Conservation (phyloP, 1,140 invertebrate species). For the Heliconius hewitsoni region DNA sequence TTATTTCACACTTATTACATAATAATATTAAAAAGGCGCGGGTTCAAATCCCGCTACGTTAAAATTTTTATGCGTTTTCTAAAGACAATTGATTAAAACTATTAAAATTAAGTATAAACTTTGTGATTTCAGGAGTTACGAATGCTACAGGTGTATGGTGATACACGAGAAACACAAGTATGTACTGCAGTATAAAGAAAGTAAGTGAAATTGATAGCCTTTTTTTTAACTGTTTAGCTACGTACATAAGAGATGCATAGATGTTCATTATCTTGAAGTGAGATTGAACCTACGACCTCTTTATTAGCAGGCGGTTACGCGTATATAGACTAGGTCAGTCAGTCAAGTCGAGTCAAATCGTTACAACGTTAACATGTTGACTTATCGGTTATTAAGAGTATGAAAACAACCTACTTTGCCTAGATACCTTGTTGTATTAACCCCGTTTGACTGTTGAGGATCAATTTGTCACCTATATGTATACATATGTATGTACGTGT, state of each 20-base stretch:
- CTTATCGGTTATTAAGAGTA: neutral
- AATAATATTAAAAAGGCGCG: neutral
- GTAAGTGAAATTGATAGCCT: constrained; percentile 86
- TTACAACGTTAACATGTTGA: neutral
- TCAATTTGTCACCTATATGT: neutral
- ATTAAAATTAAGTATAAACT: neutral
- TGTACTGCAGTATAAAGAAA: constrained; percentile 97
- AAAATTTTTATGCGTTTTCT: too few species aligned
- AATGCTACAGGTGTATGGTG: constrained; percentile 93
- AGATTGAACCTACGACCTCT: neutral
- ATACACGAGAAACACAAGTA: constrained; percentile 96
- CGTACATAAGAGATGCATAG: neutral
- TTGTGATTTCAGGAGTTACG: constrained; percentile 65
- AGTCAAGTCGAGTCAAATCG: constrained; percentile 7
- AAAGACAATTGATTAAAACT: too few species aligned
- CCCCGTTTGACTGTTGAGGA: neutral
- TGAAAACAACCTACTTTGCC: constrained; percentile 2
- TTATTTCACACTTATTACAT: neutral
- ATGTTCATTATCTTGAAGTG: neutral
- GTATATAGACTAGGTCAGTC: neutral
- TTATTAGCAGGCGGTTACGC: neutral
- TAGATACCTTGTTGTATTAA: neutral
- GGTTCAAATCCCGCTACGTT: neutral
- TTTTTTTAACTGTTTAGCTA: neutral
- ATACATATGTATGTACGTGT: too few species aligned